Conservation (phyloP, 1,140 invertebrate species). For the Pteromalus puparum region DNA sequence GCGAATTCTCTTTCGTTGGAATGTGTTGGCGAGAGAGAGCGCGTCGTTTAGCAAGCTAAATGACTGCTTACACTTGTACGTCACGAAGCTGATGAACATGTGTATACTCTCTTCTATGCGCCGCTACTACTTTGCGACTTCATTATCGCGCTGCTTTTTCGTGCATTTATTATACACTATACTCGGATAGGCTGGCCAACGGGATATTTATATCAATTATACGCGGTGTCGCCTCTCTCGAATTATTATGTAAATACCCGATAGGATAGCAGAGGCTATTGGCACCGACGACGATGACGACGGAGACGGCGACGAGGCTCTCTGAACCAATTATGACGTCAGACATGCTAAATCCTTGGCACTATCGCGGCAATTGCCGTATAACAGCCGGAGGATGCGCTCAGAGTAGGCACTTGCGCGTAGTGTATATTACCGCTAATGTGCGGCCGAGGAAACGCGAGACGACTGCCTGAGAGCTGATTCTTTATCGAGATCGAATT, state of each 20-base stretch:
- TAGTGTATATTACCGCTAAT: too few species aligned
- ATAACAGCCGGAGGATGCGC: not conserved
- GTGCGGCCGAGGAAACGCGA: too few species aligned
- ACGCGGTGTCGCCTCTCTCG: constrained; percentile 52
- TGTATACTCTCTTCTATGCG: not conserved
- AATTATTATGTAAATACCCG: constrained; percentile 49
- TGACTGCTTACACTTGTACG: constrained; percentile 6
- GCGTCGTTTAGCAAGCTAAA: not conserved
- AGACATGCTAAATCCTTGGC: constrained; percentile 22
- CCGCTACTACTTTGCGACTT: not conserved
- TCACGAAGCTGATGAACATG: not conserved
- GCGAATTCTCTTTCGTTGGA: constrained; percentile 8
- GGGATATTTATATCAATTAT: constrained; percentile 56
- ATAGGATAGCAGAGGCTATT: constrained; percentile 13
- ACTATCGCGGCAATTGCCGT: constrained; percentile 25
- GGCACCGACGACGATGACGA: not conserved
- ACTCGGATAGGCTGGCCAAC: not conserved
- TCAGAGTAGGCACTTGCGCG: not conserved
- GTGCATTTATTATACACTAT: not conserved
- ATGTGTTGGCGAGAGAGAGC: not conserved
- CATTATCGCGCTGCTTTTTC: constrained; percentile 1
- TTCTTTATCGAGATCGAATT: too few species aligned
- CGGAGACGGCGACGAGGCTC: not conserved
- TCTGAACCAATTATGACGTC: constrained; percentile 45
- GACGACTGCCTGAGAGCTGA: too few species aligned